Conservation (phyloP, 2,888 invertebrate genomes). For the Dryobota labecula region DNA sequence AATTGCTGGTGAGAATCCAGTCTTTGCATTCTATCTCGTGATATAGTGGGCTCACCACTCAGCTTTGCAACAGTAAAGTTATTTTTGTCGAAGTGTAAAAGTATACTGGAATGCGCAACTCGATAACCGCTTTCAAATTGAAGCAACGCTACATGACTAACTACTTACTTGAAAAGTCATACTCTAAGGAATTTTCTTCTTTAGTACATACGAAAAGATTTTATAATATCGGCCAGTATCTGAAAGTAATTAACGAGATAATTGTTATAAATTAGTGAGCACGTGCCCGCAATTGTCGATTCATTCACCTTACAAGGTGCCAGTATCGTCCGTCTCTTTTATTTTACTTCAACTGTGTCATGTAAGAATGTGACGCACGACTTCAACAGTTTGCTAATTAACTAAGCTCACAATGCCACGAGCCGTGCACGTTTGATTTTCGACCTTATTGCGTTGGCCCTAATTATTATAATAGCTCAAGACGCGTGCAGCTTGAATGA, state of each 20-base stretch:
- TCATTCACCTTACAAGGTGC: conserved; percentile 79
- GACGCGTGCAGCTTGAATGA: conserved; percentile 76
- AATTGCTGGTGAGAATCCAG: conserved; percentile 43
- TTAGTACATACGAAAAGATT: conserved; percentile 13
- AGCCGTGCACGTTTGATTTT: conserved; percentile 68
- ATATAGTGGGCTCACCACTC: conserved; percentile 39
- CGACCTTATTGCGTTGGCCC: conserved; percentile 70
- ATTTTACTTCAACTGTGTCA: conserved; percentile 66
- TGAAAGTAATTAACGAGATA: conserved; percentile 24
- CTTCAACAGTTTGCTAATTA: conserved; percentile 84
- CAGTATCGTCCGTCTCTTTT: conserved; percentile 75
- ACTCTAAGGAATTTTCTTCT: conserved; percentile 27
- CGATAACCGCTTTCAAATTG: conserved; percentile 69
- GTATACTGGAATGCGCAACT: conserved; percentile 68
- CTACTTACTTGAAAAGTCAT: conserved; percentile 17
- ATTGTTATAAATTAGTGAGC: conserved; percentile 61
- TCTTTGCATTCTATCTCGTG: conserved; percentile 41
- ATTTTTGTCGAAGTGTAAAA: conserved; percentile 69
- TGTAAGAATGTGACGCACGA: conserved; percentile 80
- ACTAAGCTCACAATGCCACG: conserved; percentile 77
- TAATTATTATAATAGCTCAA: conserved; percentile 73
- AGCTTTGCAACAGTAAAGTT: conserved; percentile 66
- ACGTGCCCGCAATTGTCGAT: conserved; percentile 75
- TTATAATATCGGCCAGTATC: conserved; percentile 7
- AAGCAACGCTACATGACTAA: conserved; percentile 24